Evolutionary conservation across 2,113 vertebrate species (phyloP).

Genomic region (Paedocypris sp.): DNA sequence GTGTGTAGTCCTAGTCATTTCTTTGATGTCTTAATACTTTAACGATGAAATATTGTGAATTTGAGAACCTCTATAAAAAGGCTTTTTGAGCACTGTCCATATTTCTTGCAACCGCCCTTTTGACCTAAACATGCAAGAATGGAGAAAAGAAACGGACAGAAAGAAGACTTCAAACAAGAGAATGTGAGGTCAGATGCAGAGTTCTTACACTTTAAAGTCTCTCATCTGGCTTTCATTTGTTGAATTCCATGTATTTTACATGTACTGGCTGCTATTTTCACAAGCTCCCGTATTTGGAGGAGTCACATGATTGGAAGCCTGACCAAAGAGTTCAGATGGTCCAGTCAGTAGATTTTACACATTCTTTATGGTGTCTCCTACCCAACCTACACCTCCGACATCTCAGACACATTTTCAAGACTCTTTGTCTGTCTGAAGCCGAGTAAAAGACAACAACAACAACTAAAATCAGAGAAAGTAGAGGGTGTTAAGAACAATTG

Average conservation of each 20-base stretch:
- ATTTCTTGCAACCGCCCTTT: background rate
- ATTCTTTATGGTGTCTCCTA: background rate
- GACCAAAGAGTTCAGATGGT: slow-evolving; percentile 11
- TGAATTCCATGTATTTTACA: slow-evolving; percentile 64
- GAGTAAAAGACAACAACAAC: too few relatives aligned
- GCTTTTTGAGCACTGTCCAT: background rate
- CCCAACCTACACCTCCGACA: slow-evolving; percentile 9
- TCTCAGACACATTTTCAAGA: background rate
- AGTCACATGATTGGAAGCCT: slow-evolving; percentile 19
- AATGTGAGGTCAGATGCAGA: slow-evolving; percentile 52
- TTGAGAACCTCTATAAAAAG: background rate
- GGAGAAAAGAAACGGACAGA: slow-evolving; percentile 32
- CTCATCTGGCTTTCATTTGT: slow-evolving; percentile 65
- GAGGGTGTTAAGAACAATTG: slow-evolving; percentile 63
- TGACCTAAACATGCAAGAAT: slow-evolving; percentile 10
- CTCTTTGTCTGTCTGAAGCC: too few relatives aligned
- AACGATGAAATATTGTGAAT: background rate
- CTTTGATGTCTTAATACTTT: background rate
- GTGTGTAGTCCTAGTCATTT: background rate
- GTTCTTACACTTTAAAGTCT: slow-evolving; percentile 48
- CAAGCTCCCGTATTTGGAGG: slow-evolving; percentile 44
- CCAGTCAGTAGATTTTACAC: slow-evolving; percentile 14
- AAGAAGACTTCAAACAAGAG: slow-evolving; percentile 42
- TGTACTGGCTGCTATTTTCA: slow-evolving; percentile 53
- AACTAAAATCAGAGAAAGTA: slow-evolving; percentile 3